phyloP scores from a whole-genome alignment of 2,797 vertebrate genomes.

The Meda fulgida region DNA sequence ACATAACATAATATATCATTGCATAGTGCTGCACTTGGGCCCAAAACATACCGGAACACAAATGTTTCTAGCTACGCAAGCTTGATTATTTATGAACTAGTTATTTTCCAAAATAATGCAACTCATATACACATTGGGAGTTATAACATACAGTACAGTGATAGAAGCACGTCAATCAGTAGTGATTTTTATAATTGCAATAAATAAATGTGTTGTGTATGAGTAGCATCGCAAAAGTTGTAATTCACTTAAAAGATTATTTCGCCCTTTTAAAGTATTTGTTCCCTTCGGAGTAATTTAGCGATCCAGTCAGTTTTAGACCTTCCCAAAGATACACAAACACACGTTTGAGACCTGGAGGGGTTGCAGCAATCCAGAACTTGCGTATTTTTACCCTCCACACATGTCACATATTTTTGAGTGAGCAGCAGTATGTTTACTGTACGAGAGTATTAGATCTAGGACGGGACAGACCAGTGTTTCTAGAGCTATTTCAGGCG shows the following conservation, averaged over 20 bases:
- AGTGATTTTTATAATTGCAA: not conserved
- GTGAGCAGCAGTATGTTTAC: conserved; percentile 50
- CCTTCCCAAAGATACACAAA: conserved; percentile 22
- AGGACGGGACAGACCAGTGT: not conserved
- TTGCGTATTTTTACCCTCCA: not conserved
- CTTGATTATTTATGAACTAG: not conserved
- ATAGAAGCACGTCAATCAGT: not conserved
- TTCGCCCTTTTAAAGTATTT: not conserved
- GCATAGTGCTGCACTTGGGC: not conserved
- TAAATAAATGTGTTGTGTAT: not conserved
- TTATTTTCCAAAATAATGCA: not conserved
- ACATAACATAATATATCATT: not conserved
- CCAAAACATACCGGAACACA: not conserved
- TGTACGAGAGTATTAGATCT: conserved; percentile 16
- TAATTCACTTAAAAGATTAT: not conserved
- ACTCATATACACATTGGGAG: not conserved
- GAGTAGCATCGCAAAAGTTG: not conserved
- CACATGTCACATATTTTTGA: not conserved
- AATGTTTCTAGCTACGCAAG: not conserved
- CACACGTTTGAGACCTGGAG: not conserved
- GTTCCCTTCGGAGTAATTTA: not conserved
- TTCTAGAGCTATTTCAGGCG: conserved; percentile 21
- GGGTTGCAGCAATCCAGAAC: not conserved
- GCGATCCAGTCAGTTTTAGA: not conserved
- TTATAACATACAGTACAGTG: not conserved